These are phyloP conservation scores for Sprattus sprattus DNA, from an alignment of 2,113 vertebrate genomes.

Conservation along the genomic window DNA sequence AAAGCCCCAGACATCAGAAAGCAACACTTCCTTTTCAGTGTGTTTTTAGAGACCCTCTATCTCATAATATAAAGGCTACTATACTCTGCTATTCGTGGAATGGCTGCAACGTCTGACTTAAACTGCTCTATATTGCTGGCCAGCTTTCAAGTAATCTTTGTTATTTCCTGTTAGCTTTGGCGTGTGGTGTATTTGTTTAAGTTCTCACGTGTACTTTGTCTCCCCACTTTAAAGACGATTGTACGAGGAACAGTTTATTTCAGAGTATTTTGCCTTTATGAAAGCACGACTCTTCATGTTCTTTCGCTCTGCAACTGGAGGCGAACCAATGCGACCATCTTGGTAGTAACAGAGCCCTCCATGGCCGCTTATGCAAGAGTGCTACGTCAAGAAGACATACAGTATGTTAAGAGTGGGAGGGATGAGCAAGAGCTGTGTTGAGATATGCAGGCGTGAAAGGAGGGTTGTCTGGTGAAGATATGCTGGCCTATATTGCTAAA, in stretches of 20 bases:
- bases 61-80: background rate
- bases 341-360: background rate
- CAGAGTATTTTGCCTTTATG: constrained; percentile 20
- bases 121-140: background rate
- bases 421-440: background rate
- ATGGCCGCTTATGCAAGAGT: background rate
- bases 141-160: constrained; percentile 10
- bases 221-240: background rate
- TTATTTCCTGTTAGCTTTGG: constrained; percentile 40
- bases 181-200: constrained; percentile 15
- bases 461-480: background rate
- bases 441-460: background rate
- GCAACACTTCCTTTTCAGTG: background rate
- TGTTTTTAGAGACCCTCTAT: background rate
- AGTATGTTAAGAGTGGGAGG: background rate
- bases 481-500: background rate
- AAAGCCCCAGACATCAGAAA: background rate
- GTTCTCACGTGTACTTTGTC: constrained; percentile 21
- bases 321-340: background rate
- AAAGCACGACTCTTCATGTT: background rate
- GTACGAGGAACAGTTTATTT: background rate
- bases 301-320: background rate
- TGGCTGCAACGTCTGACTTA: background rate
- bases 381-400: background rate
- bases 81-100: constrained; percentile 12